A percentile compares a stretch with the other conserved stretches of the same genome.
phyloP scores from a whole-genome alignment of 1,140 invertebrate species.

The Trachymyrmex cornetzi region DNA sequence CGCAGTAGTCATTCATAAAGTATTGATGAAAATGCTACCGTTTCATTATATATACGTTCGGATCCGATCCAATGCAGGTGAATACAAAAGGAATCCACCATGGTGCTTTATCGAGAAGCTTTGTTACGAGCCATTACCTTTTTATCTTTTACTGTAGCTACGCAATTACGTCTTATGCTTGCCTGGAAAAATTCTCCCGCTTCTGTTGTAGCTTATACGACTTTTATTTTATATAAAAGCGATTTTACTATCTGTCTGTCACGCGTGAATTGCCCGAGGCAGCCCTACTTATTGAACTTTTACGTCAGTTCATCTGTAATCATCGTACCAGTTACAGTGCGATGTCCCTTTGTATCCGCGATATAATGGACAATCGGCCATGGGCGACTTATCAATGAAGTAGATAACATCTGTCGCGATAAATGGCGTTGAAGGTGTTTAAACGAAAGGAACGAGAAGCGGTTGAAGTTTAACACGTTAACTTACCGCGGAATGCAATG shows the following conservation, averaged over 20 bases:
- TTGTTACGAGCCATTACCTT: conserved; percentile 67
- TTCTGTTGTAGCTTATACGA: neutral
- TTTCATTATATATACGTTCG: neutral
- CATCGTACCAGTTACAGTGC: neutral
- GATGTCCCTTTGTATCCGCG: neutral
- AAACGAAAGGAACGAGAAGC: neutral
- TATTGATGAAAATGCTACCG: conserved; percentile 65
- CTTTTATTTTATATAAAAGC: conserved; percentile 48
- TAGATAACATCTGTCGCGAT: conserved; percentile 7
- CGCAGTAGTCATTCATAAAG: conserved; percentile 50
- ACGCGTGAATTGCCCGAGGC: conserved; percentile 6
- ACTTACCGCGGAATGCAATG: neutral
- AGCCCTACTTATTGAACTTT: conserved; percentile 39
- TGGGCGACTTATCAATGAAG: conserved; percentile 6
- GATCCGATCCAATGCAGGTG: neutral
- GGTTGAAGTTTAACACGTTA: neutral
- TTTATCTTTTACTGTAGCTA: conserved; percentile 39
- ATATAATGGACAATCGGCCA: conserved; percentile 5
- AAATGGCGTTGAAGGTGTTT: neutral
- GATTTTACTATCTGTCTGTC: neutral
- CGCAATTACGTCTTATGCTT: conserved; percentile 36
- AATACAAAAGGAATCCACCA: conserved; percentile 56
- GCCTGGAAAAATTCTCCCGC: conserved; percentile 16
- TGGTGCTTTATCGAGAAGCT: conserved; percentile 67
- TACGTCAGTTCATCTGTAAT: conserved; percentile 35